Evolutionary conservation across 2,797 vertebrate species (phyloP), one percentile per base, ranked within the genome.

Genomic region (Hemitrygon akajei): DNA sequence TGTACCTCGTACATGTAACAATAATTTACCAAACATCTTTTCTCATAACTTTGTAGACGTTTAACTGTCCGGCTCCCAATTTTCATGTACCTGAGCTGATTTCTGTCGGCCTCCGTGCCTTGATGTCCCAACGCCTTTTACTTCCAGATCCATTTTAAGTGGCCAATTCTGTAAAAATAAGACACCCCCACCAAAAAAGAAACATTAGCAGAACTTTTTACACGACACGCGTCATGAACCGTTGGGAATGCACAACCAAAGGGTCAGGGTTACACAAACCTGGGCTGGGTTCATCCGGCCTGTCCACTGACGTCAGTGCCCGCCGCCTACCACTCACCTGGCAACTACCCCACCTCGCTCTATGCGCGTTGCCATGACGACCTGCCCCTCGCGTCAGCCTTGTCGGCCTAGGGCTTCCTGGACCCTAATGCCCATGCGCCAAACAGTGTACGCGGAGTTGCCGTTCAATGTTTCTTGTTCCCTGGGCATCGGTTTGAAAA

Each of bases 81-180:
- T 22, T 75, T 75, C 71, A 18, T 73, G 14, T 10, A 97, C 96
- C 94, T 95, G 95, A 30, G 94, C 37, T 58, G 9, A 0, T 89
- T 95, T 95, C 94, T 95, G 95, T 66, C 75, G 94, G 94, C 73
- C 40, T 93, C 95, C 94, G 80, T 87, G 94, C 94, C 0, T 94
- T 94, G 95, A 94, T 86, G 95, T 95, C 77, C 95, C 87, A 94
- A 95, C 84, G 94, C 96, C 95, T 96, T 95, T 96, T 95, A 97
- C 91, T 93, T 96, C 95, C 81, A 96, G 96, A 94, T 97, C 95
- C 97, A 97, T 97, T 80, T 93, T 7, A 93, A 37, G 63, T 95
- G 95, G 93, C 58, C 94, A 40, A 71, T 0, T 0, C 82, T 58
- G 77, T 60, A 93, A 27, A 27, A 75, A 20, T 27, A 75, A 75